These are phyloP conservation scores for Temnothorax rugatulus DNA, from an alignment of 2,888 invertebrate species.

Conservation along the genomic window DNA sequence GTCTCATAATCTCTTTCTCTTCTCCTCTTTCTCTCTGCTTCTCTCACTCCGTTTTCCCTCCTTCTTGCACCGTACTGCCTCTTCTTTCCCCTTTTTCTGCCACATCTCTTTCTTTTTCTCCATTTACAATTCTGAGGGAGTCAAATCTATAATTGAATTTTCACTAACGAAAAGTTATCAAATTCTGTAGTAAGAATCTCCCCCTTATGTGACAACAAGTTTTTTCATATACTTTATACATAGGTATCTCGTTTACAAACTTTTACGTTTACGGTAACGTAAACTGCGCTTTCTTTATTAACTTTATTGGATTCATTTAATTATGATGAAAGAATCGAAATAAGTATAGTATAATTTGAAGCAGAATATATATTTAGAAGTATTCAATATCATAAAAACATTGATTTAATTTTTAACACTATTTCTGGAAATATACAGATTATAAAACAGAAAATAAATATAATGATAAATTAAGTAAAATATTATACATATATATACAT, in stretches of 20 bases:
- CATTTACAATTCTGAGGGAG: background rate
- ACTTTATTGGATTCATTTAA: background rate
- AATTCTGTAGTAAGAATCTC: background rate
- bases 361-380: background rate
- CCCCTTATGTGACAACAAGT: background rate
- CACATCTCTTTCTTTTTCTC: background rate
- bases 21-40: constrained; percentile 13
- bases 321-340: background rate
- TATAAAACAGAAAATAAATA: background rate
- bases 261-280: background rate
- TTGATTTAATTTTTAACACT: background rate
- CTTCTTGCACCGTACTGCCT: background rate
- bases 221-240: background rate
- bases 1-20: constrained; percentile 56
- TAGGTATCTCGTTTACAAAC: background rate
- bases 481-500: background rate
- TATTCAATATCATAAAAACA: background rate
- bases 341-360: background rate
- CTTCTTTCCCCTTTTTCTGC: background rate
- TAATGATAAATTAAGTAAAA: background rate
- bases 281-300: background rate
- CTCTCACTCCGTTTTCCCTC: constrained; percentile 33
- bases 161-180: background rate
- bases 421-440: background rate
- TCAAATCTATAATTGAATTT: constrained; percentile 15